A percentile compares a stretch with the other conserved stretches of the same genome.
These are phyloP conservation scores for Glossosoma conforme DNA, from an alignment of 1,140 invertebrate genomes.

Conservation along the genomic window DNA sequence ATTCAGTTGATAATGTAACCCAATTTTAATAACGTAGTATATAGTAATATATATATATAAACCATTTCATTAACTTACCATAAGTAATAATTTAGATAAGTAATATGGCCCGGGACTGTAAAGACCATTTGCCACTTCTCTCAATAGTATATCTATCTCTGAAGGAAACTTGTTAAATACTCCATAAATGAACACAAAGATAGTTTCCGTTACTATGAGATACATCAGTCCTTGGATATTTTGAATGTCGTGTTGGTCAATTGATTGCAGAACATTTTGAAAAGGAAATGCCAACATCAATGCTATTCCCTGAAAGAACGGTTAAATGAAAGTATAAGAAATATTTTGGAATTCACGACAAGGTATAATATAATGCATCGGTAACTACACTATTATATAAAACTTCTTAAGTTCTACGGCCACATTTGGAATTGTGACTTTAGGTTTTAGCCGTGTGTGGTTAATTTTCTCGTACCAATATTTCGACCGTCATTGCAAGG, in stretches of 20 bases:
- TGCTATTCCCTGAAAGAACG: conserved; percentile 53
- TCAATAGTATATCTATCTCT: conserved; percentile 60
- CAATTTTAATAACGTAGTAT: no score
- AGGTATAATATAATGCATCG: no score
- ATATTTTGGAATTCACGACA: no score
- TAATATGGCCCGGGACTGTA: conserved; percentile 64
- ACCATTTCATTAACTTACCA: conserved; percentile 49
- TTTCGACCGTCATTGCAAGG: no score
- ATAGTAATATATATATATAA: no score
- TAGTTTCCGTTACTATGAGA: conserved; percentile 64
- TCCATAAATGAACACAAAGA: conserved; percentile 64
- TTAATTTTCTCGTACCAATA: no score
- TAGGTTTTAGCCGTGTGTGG: no score
- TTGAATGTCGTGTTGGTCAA: conserved; percentile 60
- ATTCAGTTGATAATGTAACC: no score
- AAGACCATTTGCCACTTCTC: conserved; percentile 63
- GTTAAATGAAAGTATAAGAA: no score
- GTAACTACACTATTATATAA: no score
- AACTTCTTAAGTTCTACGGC: no score
- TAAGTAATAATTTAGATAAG: conserved; percentile 63
- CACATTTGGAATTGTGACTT: no score
- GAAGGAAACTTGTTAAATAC: conserved; percentile 65
- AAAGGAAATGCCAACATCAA: conserved; percentile 58
- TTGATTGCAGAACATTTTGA: conserved; percentile 47
- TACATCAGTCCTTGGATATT: conserved; percentile 66